Base-by-base conservation (phyloP, 2,797 vertebrate species). In the Lindbergichthys nudifrons region DNA sequence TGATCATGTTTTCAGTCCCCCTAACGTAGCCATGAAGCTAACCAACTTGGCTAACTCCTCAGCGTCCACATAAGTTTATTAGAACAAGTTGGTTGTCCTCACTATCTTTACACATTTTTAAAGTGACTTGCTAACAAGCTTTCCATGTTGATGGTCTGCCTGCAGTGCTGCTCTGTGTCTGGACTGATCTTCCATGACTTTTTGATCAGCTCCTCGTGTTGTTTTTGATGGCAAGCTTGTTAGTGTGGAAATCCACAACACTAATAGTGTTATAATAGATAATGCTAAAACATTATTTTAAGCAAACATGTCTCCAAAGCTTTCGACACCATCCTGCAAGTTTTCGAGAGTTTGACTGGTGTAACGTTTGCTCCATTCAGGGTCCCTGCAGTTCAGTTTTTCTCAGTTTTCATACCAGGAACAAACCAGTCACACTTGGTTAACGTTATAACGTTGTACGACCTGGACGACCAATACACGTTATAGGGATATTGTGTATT, bases 131-230 rank as follows among this genome's bases (percentile, higher is more conserved):
- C 3, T 52, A 13, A 62, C 60, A 66, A 36, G 63, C 65, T 58
- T 6, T 47, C 67, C 19, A 36, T 65, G 26, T 56, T 53, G 36
- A 57, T 41, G 52, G 42, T 59, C 5, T 65, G 39, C 63, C 73
- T 51, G n/a, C 65, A 75, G 76, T 76, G 77, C 64, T 70, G 79
- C 79, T 82, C 59, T 79, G 58, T 84, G 75, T 79, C 73, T 89
- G 77, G 64, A 51, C 66, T 69, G 51, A 59, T 79, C 76, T 72
- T 75, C 19, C 57, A 64, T 81, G 73, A 70, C 65, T 83, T 73
- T 85, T 79, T 82, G 45, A 73, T 74, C 73, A 85, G 73, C 60
- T 83, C 89, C 84, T 92, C 86, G 88, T 94, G 91, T 87, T 90
- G 70, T 88, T 88, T 83, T 82, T 74, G 43, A 69, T 62, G 42